Conservation (phyloP, 2,888 invertebrate genomes). For the Brenthis hecate region DNA sequence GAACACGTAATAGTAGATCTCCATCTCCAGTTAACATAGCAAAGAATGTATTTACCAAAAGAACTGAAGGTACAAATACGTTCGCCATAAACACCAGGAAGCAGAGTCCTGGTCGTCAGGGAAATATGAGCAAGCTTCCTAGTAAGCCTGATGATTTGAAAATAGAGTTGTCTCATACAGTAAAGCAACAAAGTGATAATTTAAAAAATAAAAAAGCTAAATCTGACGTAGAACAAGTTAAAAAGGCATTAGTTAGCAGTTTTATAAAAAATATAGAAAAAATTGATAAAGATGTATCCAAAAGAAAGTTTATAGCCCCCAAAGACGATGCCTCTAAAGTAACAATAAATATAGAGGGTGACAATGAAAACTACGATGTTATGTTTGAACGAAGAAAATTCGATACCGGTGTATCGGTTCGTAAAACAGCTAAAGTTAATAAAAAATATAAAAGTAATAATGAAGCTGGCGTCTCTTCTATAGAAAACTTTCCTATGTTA, state of each 20-base stretch:
- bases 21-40: slow-evolving; percentile 38
- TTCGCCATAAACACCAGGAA: slow-evolving; percentile 22
- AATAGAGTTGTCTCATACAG: slow-evolving; percentile 12
- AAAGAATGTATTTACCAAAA: slow-evolving; percentile 26
- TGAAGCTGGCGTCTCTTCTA: slow-evolving; percentile 36
- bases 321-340: slow-evolving; percentile 54
- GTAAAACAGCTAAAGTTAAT: slow-evolving; percentile 49
- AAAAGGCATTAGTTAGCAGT: slow-evolving; percentile 57
- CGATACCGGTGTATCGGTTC: slow-evolving; percentile 53
- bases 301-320: slow-evolving; percentile 38
- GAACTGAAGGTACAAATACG: slow-evolving; percentile 34
- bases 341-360: slow-evolving; percentile 61
- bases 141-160: slow-evolving; percentile 21
- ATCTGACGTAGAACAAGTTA: slow-evolving; percentile 52
- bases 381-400: slow-evolving; percentile 51
- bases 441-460: slow-evolving; percentile 5
- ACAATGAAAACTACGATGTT: slow-evolving; percentile 60
- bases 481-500: slow-evolving; percentile 45
- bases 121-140: slow-evolving; percentile 13
- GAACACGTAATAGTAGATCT: slow-evolving; percentile 31
- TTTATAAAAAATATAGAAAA: slow-evolving; percentile 53
- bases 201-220: slow-evolving; percentile 24
- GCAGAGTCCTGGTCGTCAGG: slow-evolving; percentile 13
- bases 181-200: slow-evolving; percentile 18
- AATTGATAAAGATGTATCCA: slow-evolving; percentile 42